phyloP scores from a whole-genome alignment of 2,113 vertebrate species.

The Odontesthes bonariensis region DNA sequence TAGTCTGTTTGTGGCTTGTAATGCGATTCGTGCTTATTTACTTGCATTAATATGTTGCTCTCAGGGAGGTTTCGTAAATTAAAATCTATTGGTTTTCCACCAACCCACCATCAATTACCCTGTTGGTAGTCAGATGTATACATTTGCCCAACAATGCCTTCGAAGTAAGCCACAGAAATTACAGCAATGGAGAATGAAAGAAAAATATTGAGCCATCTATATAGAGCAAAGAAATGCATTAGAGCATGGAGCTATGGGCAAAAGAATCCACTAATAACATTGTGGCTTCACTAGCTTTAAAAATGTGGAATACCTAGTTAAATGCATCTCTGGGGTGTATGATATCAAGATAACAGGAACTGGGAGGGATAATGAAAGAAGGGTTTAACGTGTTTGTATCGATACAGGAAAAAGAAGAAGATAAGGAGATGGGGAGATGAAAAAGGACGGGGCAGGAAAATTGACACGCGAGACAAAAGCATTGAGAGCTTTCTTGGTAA shows the following conservation, averaged over 20 bases:
- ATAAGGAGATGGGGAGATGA: slow-evolving; percentile 6
- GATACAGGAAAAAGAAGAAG: background rate
- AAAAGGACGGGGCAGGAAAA: slow-evolving; percentile 8
- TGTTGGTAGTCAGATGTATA: slow-evolving; percentile 48
- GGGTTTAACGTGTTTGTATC: background rate
- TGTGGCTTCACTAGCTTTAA: slow-evolving; percentile 41
- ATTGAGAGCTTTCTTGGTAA: slow-evolving; percentile 24
- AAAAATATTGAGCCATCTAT: slow-evolving; percentile 37
- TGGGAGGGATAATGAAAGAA: slow-evolving; percentile 13
- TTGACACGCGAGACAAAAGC: background rate
- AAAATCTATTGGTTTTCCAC: slow-evolving; percentile 63
- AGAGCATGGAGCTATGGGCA: slow-evolving; percentile 31
- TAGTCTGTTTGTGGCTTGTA: slow-evolving; percentile 44
- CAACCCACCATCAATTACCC: slow-evolving; percentile 60
- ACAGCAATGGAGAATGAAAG: slow-evolving; percentile 7
- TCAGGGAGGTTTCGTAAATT: slow-evolving; percentile 59
- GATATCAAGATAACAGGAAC: slow-evolving; percentile 18
- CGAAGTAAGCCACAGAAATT: slow-evolving; percentile 41
- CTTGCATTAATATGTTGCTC: slow-evolving; percentile 53
- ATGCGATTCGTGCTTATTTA: slow-evolving; percentile 63
- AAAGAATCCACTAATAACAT: slow-evolving; percentile 47
- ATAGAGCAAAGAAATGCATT: slow-evolving; percentile 43
- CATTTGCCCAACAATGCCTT: slow-evolving; percentile 52
- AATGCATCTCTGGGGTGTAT: slow-evolving; percentile 9
- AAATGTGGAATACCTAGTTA: slow-evolving; percentile 37